phyloP scores from a whole-genome alignment of 2,888 invertebrate species.

The Chloromyia formosa region DNA sequence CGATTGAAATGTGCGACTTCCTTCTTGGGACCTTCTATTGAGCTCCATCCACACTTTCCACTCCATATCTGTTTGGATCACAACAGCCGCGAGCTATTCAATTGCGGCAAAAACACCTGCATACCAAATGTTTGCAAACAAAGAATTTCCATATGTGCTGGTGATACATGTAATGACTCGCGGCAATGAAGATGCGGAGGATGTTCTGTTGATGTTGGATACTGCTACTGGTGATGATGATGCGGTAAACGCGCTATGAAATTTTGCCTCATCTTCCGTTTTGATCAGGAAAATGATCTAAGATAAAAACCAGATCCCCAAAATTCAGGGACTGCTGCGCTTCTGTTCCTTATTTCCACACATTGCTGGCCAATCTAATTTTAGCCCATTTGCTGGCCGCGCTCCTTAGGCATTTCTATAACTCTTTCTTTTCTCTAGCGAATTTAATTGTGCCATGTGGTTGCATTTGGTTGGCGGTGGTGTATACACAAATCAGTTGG shows the following conservation, averaged over 20 bases:
- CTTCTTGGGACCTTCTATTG: neutral
- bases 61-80: too few species aligned
- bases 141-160: neutral
- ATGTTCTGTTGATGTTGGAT: too few species aligned
- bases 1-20: conserved; percentile 1
- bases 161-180: too few species aligned
- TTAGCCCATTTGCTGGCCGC: conserved; percentile 7
- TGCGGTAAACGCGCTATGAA: conserved; percentile 10
- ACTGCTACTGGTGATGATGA: neutral
- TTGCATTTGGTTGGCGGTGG: conserved; percentile 32
- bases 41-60: too few species aligned
- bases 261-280: conserved; percentile 16
- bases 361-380: conserved; percentile 18
- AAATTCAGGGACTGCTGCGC: neutral
- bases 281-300: conserved; percentile 8
- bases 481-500: conserved; percentile 11
- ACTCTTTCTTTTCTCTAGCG: neutral
- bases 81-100: neutral
- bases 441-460: conserved; percentile 41
- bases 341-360: neutral
- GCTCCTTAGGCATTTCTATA: conserved; percentile 1
- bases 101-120: conserved; percentile 50
- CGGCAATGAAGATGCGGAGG: too few species aligned
- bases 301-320: conserved; percentile 24
- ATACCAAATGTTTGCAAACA: conserved; percentile 47